These are phyloP conservation scores for Pentalonia nigronervosa DNA, from an alignment of 1,140 invertebrate species.

Conservation along the genomic window DNA sequence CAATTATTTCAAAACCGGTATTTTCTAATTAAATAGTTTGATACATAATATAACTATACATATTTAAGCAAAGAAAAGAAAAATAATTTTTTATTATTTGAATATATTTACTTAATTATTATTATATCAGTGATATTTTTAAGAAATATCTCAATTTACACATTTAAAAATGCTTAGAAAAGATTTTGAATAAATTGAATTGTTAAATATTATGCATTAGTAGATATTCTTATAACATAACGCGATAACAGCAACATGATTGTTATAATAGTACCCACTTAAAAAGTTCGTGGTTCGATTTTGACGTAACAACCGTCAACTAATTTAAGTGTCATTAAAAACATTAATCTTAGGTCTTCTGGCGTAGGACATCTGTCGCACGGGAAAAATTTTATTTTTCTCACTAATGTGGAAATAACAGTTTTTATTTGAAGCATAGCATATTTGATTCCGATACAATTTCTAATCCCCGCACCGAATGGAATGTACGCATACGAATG, in stretches of 20 bases:
- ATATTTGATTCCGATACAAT: conserved; percentile 69
- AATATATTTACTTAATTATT: not conserved
- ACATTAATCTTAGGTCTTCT: not conserved
- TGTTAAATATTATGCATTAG: not conserved
- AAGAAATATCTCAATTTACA: not conserved
- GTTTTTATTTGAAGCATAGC: conserved; percentile 67
- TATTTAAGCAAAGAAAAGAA: too few species aligned
- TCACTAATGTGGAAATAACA: conserved; percentile 65
- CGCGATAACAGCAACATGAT: not conserved
- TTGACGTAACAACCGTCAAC: conserved; percentile 21
- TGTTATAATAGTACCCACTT: not conserved
- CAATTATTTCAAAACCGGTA: too few species aligned
- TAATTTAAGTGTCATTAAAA: conserved; percentile 34
- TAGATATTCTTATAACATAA: too few species aligned
- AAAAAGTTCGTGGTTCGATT: conserved; percentile 22
- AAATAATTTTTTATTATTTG: not conserved
- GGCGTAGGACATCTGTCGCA: conserved; percentile 26
- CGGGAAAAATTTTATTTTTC: conserved; percentile 59
- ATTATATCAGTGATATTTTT: too few species aligned
- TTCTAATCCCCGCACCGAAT: conserved; percentile 70
- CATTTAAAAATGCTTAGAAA: not conserved
- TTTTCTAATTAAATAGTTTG: too few species aligned
- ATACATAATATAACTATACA: too few species aligned
- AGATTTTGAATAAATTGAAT: not conserved
- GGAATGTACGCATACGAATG: conserved; percentile 68